These are phyloP conservation scores for Trichechus manatus DNA, from an alignment of 2,113 vertebrate species.

Conservation along the genomic window DNA sequence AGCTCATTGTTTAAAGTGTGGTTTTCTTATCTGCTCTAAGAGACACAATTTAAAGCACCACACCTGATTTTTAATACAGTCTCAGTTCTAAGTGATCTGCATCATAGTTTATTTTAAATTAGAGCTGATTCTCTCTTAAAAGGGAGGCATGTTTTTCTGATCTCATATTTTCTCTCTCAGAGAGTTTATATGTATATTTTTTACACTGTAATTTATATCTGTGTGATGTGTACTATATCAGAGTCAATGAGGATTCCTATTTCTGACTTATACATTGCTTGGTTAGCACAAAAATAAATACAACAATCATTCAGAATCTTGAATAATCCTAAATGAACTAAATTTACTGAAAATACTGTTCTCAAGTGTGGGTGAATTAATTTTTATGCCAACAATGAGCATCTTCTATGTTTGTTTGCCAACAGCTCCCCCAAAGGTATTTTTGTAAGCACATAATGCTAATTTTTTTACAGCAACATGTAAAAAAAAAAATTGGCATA, in stretches of 20 bases:
- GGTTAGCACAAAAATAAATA: background rate
- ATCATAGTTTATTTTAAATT: background rate
- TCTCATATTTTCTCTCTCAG: background rate
- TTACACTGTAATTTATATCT: background rate
- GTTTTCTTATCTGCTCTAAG: slow-evolving; percentile 63
- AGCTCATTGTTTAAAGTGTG: slow-evolving; percentile 73
- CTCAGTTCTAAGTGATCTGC: background rate
- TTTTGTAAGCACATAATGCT: too few relatives aligned
- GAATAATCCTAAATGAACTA: background rate
- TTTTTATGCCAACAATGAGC: too few relatives aligned
- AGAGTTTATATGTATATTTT: background rate
- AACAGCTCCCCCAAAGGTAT: too few relatives aligned
- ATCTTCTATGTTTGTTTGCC: too few relatives aligned
- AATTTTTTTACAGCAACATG: too few relatives aligned
- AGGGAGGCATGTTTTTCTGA: background rate
- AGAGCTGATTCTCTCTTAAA: slow-evolving; percentile 43
- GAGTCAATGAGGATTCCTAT: background rate
- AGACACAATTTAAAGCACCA: slow-evolving; percentile 24
- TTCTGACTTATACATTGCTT: background rate
- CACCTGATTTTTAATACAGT: slow-evolving; percentile 50
- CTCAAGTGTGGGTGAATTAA: too few relatives aligned
- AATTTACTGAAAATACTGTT: background rate
- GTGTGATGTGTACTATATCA: background rate
- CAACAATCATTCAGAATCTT: background rate
- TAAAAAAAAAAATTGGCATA: too few relatives aligned